phyloP scores from a whole-genome alignment of 2,888 invertebrate genomes.

The Callyntrura sp. region DNA sequence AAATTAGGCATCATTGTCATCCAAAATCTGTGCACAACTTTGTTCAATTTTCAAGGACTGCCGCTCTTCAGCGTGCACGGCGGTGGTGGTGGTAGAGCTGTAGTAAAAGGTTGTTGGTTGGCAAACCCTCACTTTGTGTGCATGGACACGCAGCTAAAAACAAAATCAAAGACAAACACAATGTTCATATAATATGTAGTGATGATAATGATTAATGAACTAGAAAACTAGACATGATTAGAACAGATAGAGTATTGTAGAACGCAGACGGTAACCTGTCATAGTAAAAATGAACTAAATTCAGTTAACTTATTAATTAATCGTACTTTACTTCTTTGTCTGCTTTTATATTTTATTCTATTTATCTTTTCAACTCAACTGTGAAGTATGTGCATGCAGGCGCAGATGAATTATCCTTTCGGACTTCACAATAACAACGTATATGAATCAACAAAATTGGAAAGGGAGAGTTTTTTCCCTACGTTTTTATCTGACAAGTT shows the following conservation, averaged over 20 bases:
- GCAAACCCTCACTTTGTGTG: conserved; percentile 15
- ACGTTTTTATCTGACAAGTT: background rate
- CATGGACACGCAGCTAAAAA: background rate
- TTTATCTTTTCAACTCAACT: background rate
- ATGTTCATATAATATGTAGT: background rate
- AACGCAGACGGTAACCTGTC: background rate
- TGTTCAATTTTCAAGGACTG: conserved; percentile 16
- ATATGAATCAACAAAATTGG: no score
- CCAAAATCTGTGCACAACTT: background rate
- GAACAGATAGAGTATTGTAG: background rate
- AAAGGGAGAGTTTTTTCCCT: background rate
- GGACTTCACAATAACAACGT: no score
- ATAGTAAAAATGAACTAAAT: background rate
- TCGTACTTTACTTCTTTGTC: background rate
- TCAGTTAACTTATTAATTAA: conserved; percentile 14
- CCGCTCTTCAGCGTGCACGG: background rate
- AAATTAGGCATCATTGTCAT: conserved; percentile 17
- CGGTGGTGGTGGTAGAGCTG: no score
- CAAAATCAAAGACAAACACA: background rate
- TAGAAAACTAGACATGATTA: background rate
- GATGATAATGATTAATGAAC: background rate
- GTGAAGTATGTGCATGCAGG: background rate
- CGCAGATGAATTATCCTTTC: no score
- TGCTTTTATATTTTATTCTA: background rate
- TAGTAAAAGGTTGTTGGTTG: background rate